Base-by-base conservation (phyloP, 2,797 vertebrate genomes). In the Amblyopsis hoosieri region DNA sequence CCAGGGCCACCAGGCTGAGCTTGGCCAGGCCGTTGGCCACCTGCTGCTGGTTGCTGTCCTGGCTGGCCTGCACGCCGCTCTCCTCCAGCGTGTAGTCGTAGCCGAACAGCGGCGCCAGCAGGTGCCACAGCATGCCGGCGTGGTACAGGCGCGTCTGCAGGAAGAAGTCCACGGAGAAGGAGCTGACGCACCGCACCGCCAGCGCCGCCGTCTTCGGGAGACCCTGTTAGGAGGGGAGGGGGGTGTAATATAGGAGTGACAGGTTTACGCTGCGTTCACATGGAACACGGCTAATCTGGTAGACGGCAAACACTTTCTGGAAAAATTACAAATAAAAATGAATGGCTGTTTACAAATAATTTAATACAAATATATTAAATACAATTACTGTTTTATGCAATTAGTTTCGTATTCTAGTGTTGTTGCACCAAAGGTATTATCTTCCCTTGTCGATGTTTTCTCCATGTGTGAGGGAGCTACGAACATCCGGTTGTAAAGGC, bases 11-110 rank as follows among this genome's bases (percentile, higher is more conserved):
- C 42, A 99, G 93, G 85, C 97, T 98, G 64, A 98, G 92, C 82
- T 97, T 98, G 60, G 98, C 97, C 77, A 99, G 91, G 72, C 88
- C 93, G 83, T 99, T 99, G 45, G 96, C 92, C 14, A 99, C 97
- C 84, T 99, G 94, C 94, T 99, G 98, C 69, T 99, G 96, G 80
- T 99, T 99, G 1, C 96, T 96, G 50, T 99, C 97, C 86, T 98
- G 96, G 49, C 90, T 97, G 29, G 97, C 90, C 84, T 97, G 95
- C 74, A 99, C 96, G 1, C 98, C 98, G 0, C 98, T 98, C 90
- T 99, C 98, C 83, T 99, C 97, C 73, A 99, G 91, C 0, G 98
- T 99, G 66, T 97, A 99, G 85, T 99, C 98, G 12, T 99, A 99
- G 90, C 92, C 96, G 90, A 99, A 99, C 62, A 98, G 95, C 81